Conservation (phyloP, 2,888 invertebrate species). For the Ferrisia virgata region DNA sequence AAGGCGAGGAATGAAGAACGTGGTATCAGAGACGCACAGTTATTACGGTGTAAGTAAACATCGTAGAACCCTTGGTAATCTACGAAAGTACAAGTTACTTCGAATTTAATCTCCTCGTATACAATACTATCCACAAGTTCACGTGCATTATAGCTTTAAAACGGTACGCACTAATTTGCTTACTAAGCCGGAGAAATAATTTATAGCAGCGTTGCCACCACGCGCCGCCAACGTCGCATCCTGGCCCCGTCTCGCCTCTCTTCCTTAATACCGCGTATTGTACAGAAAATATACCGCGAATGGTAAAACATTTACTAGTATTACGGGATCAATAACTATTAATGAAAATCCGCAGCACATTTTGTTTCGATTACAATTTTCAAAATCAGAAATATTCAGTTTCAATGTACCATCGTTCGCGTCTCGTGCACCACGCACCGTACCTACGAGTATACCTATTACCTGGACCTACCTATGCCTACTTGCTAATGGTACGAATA, state of each 20-base stretch:
- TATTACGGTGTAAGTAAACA: conserved; percentile 21
- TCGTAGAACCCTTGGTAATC: neutral
- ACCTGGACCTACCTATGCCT: neutral
- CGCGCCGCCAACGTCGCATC: neutral
- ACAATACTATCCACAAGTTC: conserved; percentile 16
- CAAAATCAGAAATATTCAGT: conserved; percentile 15
- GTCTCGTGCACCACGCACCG: no score
- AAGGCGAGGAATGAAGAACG: neutral
- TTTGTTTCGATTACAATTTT: conserved; percentile 26
- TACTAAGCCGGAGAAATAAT: conserved; percentile 30
- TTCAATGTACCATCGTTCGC: no score
- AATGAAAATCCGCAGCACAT: conserved; percentile 7
- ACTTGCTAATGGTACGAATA: no score
- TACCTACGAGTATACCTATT: neutral
- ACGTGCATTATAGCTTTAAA: conserved; percentile 22
- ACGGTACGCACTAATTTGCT: conserved; percentile 30
- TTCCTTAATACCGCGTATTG: neutral
- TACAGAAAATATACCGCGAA: neutral
- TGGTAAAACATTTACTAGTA: conserved; percentile 7
- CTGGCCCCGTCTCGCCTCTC: no score
- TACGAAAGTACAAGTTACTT: conserved; percentile 27
- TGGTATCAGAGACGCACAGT: neutral
- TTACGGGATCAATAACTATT: conserved; percentile 32
- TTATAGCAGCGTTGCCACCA: neutral
- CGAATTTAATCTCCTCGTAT: conserved; percentile 13